phyloP scores from a whole-genome alignment of 2,888 invertebrate species.

The Gasteruption jaculator region DNA sequence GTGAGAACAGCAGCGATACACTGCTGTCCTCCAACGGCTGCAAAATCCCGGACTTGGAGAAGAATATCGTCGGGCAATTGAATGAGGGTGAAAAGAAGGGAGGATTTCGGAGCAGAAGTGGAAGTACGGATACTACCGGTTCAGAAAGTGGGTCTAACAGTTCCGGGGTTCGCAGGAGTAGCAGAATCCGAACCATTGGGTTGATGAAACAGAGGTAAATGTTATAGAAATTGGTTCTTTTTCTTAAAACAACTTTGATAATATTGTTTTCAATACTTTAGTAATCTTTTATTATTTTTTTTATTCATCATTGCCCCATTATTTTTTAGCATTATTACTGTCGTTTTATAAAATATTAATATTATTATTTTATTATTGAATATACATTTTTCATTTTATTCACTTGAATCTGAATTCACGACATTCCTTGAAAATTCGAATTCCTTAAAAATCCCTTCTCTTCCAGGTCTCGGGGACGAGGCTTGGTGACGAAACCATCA shows the following conservation, averaged over 20 bases:
- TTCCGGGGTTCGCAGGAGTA: slow-evolving; percentile 63
- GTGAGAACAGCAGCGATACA: slow-evolving; percentile 60
- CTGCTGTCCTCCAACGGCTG: slow-evolving; percentile 37
- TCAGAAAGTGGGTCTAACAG: slow-evolving; percentile 49
- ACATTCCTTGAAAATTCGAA: no score
- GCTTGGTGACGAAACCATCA: slow-evolving; percentile 43
- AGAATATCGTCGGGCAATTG: slow-evolving; percentile 26
- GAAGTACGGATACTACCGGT: slow-evolving; percentile 47
- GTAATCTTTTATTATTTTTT: slow-evolving; percentile 4
- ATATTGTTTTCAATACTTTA: neutral
- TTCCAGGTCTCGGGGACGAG: slow-evolving; percentile 44
- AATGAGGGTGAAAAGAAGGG: slow-evolving; percentile 40
- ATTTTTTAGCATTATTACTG: neutral
- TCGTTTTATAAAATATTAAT: slow-evolving; percentile 1
- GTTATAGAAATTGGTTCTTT: slow-evolving; percentile 7
- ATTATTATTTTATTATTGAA: neutral
- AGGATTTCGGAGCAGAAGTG: slow-evolving; percentile 44
- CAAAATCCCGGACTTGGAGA: slow-evolving; percentile 35
- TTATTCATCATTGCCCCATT: neutral
- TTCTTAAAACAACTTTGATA: neutral
- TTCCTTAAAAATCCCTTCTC: slow-evolving; percentile 3
- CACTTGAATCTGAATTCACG: no score
- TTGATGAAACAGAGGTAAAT: slow-evolving; percentile 61
- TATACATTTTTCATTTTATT: neutral
- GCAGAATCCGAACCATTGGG: slow-evolving; percentile 72